Conservation (phyloP, 2,797 vertebrate genomes). For the Sciurus carolinensis region DNA sequence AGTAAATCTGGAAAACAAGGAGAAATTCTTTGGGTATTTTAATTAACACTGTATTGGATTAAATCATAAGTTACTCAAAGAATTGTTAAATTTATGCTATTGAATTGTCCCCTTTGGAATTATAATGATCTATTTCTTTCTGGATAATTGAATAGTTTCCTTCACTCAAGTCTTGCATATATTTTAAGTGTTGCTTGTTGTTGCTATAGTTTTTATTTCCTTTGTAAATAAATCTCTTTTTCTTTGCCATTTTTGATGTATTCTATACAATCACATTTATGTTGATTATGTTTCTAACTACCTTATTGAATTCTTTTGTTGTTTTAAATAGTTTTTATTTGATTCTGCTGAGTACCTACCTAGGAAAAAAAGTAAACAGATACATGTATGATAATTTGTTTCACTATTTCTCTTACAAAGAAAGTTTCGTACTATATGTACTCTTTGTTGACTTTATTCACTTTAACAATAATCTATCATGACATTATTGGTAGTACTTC, state of each 20-base stretch:
- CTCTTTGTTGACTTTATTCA: conserved; percentile 21
- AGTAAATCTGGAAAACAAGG: conserved; percentile 31
- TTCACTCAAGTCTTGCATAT: background rate
- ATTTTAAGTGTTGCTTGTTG: background rate
- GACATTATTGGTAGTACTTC: background rate
- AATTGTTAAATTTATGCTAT: background rate
- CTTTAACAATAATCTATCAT: background rate
- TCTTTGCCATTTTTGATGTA: background rate
- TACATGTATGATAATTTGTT: background rate
- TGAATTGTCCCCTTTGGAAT: no score
- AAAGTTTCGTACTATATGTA: background rate
- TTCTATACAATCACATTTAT: background rate
- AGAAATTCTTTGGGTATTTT: background rate
- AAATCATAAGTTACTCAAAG: background rate
- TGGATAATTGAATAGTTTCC: background rate
- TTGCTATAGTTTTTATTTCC: background rate
- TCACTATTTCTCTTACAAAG: conserved; percentile 25
- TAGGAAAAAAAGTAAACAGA: background rate
- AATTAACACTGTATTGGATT: background rate
- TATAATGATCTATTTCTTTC: background rate
- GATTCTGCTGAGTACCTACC: background rate
- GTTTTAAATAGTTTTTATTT: background rate
- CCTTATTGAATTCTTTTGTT: background rate
- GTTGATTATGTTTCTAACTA: background rate
- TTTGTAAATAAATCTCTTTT: background rate